Conservation (phyloP, 2,113 vertebrate species). For the Saimiri boliviensis region DNA sequence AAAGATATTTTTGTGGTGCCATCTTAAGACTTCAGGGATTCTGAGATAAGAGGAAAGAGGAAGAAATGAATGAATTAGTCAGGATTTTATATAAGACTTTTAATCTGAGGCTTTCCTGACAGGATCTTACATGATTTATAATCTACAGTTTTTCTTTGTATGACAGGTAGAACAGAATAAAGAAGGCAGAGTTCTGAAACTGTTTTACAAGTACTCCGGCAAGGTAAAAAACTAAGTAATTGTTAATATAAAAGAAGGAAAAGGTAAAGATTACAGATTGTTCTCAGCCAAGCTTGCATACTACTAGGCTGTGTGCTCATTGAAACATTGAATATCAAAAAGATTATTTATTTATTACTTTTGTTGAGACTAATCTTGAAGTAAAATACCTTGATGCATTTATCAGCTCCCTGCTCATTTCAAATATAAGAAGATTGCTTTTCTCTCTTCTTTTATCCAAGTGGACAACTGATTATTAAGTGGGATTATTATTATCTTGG, state of each 20-base stretch:
- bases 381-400: not conserved
- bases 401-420: not conserved
- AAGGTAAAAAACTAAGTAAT: not conserved
- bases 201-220: not conserved
- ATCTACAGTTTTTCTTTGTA: not conserved
- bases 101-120: not conserved
- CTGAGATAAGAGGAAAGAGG: not conserved
- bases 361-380: not conserved
- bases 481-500: not conserved
- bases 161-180: not conserved
- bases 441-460: not conserved
- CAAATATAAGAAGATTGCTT: not conserved
- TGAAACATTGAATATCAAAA: not conserved
- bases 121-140: slow-evolving; percentile 1
- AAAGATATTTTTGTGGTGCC: not conserved
- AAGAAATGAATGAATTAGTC: slow-evolving; percentile 38
- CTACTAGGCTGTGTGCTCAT: not conserved
- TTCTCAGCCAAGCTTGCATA: not conserved
- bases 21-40: not conserved
- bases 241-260: not conserved
- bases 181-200: not conserved
- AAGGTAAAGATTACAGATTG: not conserved
- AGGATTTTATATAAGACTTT: not conserved
- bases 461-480: not conserved
- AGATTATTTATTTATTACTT: not conserved